Conservation (phyloP, 2,113 vertebrate genomes). For the Ophiodon elongatus region DNA sequence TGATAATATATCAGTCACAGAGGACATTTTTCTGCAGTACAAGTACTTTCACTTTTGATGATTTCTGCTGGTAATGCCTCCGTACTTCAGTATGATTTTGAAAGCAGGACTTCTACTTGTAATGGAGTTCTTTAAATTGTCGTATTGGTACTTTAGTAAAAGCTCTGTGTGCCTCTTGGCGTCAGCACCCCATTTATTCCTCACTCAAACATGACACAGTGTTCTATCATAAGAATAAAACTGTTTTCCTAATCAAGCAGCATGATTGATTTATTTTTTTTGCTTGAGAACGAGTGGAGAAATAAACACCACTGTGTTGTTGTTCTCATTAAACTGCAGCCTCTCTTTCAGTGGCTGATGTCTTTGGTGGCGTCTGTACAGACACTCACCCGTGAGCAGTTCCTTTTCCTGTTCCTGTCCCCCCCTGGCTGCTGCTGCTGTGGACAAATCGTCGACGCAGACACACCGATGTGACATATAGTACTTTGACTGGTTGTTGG, state of each 20-base stretch:
- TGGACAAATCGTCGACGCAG: constrained; percentile 50
- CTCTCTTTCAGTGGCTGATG: constrained; percentile 27
- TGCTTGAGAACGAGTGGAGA: not conserved
- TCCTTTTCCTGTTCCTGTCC: constrained; percentile 77
- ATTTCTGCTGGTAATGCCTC: not conserved
- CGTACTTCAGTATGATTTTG: not conserved
- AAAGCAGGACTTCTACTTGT: not conserved
- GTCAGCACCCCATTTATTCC: not conserved
- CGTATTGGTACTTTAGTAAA: not conserved
- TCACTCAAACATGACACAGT: not conserved
- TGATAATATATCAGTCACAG: not conserved
- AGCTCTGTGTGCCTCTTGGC: not conserved
- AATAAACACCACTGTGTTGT: constrained; percentile 37
- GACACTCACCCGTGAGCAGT: constrained; percentile 66
- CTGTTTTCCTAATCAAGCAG: not conserved
- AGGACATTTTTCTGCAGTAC: not conserved
- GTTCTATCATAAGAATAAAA: not conserved
- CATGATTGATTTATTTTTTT: constrained; percentile 6
- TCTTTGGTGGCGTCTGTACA: constrained; percentile 65
- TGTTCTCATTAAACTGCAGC: constrained; percentile 33
- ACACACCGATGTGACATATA: constrained; percentile 39
- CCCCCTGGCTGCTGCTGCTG: constrained; percentile 29
- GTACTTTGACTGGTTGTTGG: constrained; percentile 32
- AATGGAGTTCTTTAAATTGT: not conserved
- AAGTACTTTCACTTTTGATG: not conserved